A percentile compares a stretch with the other conserved stretches of the same genome.
These are phyloP conservation scores for Probosciger aterrimus DNA, from an alignment of 2,113 vertebrate genomes.

Conservation along the genomic window DNA sequence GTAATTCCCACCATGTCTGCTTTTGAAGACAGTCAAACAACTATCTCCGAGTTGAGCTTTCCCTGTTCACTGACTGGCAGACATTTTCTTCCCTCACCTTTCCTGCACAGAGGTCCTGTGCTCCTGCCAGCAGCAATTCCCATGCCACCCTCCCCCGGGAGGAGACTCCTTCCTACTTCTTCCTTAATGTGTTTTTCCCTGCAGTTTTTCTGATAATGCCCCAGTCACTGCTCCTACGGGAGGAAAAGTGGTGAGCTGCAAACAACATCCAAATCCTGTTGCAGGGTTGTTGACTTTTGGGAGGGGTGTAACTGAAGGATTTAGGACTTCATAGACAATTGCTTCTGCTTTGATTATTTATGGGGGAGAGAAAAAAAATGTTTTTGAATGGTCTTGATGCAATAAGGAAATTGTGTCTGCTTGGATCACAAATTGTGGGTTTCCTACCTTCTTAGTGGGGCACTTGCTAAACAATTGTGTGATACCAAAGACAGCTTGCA, in stretches of 20 bases:
- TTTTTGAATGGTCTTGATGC: neutral
- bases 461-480: rapidly evolving
- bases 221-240: neutral
- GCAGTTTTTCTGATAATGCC: neutral
- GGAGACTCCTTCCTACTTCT: neutral
- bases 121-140: neutral
- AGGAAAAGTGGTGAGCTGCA: neutral
- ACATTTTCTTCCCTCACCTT: neutral
- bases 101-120: neutral
- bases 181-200: neutral
- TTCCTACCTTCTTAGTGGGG: neutral
- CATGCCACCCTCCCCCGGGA: neutral
- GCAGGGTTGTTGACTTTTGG: neutral
- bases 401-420: neutral
- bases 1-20: neutral
- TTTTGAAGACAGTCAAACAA: neutral
- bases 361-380: neutral
- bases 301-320: neutral
- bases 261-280: rapidly evolving
- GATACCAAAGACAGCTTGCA: neutral
- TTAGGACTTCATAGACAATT: neutral
- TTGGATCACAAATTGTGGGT: neutral
- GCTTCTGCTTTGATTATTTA: neutral
- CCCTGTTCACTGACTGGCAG: neutral
- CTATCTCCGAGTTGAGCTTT: neutral